Conservation (phyloP, 2,797 vertebrate species). For the Phalloptychus januarius region DNA sequence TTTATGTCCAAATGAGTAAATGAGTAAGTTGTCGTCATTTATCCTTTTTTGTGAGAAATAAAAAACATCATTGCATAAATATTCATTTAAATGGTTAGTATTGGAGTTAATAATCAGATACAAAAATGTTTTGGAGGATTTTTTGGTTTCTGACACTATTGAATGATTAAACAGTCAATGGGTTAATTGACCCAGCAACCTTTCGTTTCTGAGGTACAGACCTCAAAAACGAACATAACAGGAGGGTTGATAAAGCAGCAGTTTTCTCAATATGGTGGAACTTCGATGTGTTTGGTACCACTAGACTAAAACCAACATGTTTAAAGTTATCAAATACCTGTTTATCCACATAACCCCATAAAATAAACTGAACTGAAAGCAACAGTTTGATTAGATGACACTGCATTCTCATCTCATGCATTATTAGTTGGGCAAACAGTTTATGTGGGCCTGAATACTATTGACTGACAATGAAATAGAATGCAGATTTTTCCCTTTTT, state of each 20-base stretch:
- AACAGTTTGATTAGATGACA: background rate
- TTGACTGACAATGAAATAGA: constrained; percentile 65
- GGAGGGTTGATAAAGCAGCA: background rate
- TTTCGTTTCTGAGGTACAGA: too few species aligned
- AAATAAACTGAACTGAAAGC: background rate
- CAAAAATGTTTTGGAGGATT: too few species aligned
- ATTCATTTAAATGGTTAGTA: too few species aligned
- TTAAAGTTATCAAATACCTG: background rate
- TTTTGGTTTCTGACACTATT: too few species aligned
- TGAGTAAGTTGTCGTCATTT: too few species aligned
- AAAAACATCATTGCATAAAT: too few species aligned
- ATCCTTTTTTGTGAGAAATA: too few species aligned
- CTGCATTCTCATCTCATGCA: background rate
- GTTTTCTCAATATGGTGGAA: background rate
- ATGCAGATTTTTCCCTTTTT: constrained; percentile 66
- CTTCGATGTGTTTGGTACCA: background rate
- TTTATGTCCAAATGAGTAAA: too few species aligned
- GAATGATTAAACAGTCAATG: too few species aligned
- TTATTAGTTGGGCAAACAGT: background rate
- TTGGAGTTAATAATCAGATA: too few species aligned
- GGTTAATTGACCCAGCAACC: too few species aligned
- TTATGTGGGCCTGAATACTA: background rate
- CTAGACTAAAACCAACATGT: background rate
- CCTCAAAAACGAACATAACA: too few species aligned
- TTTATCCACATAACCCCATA: background rate